Conservation (phyloP, 2,888 invertebrate species). For the Shargacucullia verbasci region DNA sequence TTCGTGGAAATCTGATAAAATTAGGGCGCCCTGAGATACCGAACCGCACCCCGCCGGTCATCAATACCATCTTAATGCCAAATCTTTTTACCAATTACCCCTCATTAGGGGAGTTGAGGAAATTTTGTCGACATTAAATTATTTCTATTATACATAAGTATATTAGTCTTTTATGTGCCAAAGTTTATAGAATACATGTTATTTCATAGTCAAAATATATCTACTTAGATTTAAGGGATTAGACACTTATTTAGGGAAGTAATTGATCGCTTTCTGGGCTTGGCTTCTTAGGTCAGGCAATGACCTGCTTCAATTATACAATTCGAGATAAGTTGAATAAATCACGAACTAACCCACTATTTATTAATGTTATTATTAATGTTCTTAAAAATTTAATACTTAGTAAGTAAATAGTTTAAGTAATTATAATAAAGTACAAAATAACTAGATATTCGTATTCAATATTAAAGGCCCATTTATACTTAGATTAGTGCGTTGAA, state of each 20-base stretch:
- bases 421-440: too few relatives aligned
- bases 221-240: constrained; percentile 8
- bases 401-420: too few relatives aligned
- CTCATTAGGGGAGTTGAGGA: constrained; percentile 25
- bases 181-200: not conserved
- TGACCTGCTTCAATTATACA: constrained; percentile 48
- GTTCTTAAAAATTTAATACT: too few relatives aligned
- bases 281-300: constrained; percentile 38
- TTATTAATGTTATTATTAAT: not conserved
- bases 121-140: not conserved
- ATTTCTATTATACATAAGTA: not conserved
- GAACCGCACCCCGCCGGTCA: constrained; percentile 15
- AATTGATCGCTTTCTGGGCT: constrained; percentile 21
- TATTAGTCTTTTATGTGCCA: not conserved
- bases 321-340: constrained; percentile 19
- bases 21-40: not conserved
- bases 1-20: constrained; percentile 11
- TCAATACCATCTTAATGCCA: constrained; percentile 31
- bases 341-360: constrained; percentile 3
- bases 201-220: constrained; percentile 4
- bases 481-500: too few relatives aligned
- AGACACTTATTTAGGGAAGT: constrained; percentile 11
- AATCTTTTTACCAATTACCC: constrained; percentile 41
- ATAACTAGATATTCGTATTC: too few relatives aligned
- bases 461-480: too few relatives aligned